Percentiles rank a stretch among this genome's conserved stretches.
Evolutionary conservation across 2,797 vertebrate genomes (phyloP).

Genomic region (Emys orbicularis): DNA sequence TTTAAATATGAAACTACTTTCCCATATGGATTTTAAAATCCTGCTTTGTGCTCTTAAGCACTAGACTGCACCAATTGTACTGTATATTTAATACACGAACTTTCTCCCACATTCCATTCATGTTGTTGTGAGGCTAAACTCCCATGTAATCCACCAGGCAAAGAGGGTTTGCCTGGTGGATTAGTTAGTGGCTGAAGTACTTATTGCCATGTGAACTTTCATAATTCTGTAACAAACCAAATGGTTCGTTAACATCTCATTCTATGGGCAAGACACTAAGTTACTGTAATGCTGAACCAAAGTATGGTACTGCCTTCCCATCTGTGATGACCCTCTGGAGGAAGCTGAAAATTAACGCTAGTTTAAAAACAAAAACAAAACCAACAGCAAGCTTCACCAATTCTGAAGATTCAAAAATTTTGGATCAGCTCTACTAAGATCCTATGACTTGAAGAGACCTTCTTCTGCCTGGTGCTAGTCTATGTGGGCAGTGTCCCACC

Average conservation of each 20-base stretch:
- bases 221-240: not conserved
- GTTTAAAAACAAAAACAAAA: not conserved
- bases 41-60: not conserved
- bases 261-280: not conserved
- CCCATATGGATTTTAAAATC: not conserved
- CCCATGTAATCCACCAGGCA: no score
- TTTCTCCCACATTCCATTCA: accelerated
- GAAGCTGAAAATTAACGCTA: not conserved
- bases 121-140: not conserved
- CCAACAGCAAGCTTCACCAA: not conserved
- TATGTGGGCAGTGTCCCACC: not conserved
- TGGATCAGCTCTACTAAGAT: not conserved
- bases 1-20: not conserved
- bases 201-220: accelerated
- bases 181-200: accelerated
- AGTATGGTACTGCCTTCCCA: not conserved
- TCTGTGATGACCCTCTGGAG: not conserved
- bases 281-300: not conserved
- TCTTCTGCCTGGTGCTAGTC: not conserved
- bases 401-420: not conserved
- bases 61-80: not conserved
- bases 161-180: not conserved
- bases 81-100: not conserved
- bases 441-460: not conserved
- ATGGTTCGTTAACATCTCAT: not conserved